Evolutionary conservation across 2,888 invertebrate species (phyloP).

Genomic region (Megalurothrips usitatus): DNA sequence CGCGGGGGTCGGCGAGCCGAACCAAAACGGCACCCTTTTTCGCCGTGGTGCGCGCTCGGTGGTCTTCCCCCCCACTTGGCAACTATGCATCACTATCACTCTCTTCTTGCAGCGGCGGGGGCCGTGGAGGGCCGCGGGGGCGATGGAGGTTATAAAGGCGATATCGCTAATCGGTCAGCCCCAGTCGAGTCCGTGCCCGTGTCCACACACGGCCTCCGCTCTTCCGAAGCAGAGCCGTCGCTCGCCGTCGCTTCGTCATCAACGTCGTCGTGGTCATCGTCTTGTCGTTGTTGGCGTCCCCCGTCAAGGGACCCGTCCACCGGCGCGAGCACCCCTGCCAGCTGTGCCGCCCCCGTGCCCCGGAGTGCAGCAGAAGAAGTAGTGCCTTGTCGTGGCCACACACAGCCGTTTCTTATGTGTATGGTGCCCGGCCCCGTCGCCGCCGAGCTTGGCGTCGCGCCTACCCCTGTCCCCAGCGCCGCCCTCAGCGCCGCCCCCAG

Average conservation of each 20-base stretch:
- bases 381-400: background rate
- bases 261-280: background rate
- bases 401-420: background rate
- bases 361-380: background rate
- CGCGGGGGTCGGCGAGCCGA: too few relatives aligned
- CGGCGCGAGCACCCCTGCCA: background rate
- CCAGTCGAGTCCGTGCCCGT: background rate
- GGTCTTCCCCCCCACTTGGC: background rate
- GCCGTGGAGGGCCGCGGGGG: background rate
- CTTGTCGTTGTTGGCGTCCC: background rate
- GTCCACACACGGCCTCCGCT: background rate
- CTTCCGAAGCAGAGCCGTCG: background rate
- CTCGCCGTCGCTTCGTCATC: background rate
- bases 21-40: too few relatives aligned
- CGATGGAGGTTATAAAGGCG: constrained; percentile 16
- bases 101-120: background rate
- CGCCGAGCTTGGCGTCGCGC: background rate
- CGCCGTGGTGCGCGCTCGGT: too few relatives aligned
- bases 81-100: constrained; percentile 20
- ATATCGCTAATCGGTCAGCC: constrained; percentile 20
- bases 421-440: constrained; percentile 3
- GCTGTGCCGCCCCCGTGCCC: background rate
- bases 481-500: background rate
- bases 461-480: background rate
- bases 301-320: background rate